Conservation (phyloP, 1,140 invertebrate genomes). For the Odontomachus brunneus region DNA sequence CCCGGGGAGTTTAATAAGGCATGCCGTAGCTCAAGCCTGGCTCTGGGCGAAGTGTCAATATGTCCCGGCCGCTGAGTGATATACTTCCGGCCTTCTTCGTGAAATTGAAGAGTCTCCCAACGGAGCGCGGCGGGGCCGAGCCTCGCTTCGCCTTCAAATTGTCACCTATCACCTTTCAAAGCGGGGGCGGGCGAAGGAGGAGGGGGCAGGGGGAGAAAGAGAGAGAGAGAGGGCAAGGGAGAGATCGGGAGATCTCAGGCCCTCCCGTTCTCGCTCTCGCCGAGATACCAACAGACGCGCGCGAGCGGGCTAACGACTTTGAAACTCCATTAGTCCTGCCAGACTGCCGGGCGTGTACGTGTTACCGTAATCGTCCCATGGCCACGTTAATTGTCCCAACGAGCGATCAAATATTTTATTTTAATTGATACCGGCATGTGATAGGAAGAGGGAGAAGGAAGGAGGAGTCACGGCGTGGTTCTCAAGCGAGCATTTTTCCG, state of each 20-base stretch:
- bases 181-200: constrained; percentile 34
- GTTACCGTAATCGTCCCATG: constrained; percentile 47
- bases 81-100: constrained; percentile 80
- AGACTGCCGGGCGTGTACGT: constrained; percentile 31
- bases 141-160: constrained; percentile 55
- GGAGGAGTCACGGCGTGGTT: constrained; percentile 9
- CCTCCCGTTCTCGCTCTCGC: neutral
- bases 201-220: too few relatives aligned
- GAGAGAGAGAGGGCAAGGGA: too few relatives aligned
- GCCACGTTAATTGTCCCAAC: constrained; percentile 45
- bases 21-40: constrained; percentile 77
- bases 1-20: constrained; percentile 81
- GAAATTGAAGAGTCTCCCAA: constrained; percentile 79
- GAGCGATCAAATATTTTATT: constrained; percentile 57
- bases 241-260: too few relatives aligned
- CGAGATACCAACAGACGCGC: constrained; percentile 28
- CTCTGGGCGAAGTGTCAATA: constrained; percentile 80
- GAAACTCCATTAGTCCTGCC: constrained; percentile 51
- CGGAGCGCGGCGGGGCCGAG: constrained; percentile 46
- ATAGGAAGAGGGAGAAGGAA: neutral
- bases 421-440: constrained; percentile 38
- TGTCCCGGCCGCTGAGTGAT: constrained; percentile 82
- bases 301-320: constrained; percentile 68
- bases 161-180: constrained; percentile 71
- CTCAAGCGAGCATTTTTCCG: neutral